Percentiles rank a stretch among this genome's conserved stretches.
Conservation (phyloP, 2,113 vertebrate species). For the Abramis brama region DNA sequence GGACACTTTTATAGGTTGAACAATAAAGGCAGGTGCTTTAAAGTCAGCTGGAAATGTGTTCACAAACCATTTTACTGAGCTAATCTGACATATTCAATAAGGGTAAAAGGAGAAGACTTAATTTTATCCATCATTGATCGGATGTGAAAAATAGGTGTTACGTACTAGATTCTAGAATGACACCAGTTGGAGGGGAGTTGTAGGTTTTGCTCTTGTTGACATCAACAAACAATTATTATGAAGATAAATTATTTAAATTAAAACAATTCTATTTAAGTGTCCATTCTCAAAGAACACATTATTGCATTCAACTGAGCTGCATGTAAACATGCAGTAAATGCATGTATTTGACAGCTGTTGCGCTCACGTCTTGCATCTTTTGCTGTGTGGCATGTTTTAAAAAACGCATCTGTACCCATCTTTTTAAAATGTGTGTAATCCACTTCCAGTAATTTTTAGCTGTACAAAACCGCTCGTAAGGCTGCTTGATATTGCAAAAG, state of each 20-base stretch:
- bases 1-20: constrained; percentile 11
- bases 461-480: no score
- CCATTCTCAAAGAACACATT: no score
- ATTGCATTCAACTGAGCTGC: no score
- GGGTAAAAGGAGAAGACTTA: neutral
- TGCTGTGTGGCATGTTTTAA: no score
- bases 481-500: no score
- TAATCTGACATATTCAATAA: constrained; percentile 13
- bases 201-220: neutral
- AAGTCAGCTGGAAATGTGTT: neutral
- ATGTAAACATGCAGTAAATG: no score
- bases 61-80: constrained; percentile 15
- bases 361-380: no score
- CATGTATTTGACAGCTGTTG: no score
- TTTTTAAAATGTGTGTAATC: no score
- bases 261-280: no score
- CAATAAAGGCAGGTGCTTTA: neutral
- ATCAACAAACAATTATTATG: neutral
- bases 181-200: neutral
- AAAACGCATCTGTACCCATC: no score
- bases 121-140: neutral
- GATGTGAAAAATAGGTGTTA: neutral
- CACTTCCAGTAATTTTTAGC: no score
- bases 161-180: neutral
- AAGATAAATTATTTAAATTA: neutral